A percentile compares a stretch with the other conserved stretches of the same genome.
Evolutionary conservation across 2,888 invertebrate species (phyloP).

Genomic region (Andrena praecox): DNA sequence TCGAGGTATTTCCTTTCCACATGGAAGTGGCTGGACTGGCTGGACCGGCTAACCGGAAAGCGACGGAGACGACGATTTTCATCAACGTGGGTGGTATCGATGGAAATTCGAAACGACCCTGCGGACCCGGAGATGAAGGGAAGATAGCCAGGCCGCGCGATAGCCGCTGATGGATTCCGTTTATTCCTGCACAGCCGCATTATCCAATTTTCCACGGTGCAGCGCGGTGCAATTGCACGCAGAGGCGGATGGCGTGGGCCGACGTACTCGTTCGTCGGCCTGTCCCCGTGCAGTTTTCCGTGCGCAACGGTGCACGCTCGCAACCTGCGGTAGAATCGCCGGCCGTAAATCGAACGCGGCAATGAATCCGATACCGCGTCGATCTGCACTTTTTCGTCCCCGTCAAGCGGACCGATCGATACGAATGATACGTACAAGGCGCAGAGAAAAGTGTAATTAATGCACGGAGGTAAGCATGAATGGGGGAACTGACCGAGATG

Average conservation of each 20-base stretch:
- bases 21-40: neutral
- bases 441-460: neutral
- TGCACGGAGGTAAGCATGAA: neutral
- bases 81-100: constrained; percentile 5
- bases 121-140: neutral
- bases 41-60: neutral
- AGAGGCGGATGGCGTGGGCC: constrained; percentile 80
- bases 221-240: constrained; percentile 70
- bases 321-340: constrained; percentile 30
- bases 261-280: constrained; percentile 36
- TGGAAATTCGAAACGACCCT: constrained; percentile 7
- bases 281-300: constrained; percentile 45
- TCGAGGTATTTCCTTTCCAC: neutral
- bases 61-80: neutral
- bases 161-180: constrained; percentile 28
- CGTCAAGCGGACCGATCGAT: neutral
- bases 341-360: constrained; percentile 26
- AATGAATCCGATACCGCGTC: constrained; percentile 29
- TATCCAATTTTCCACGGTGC: constrained; percentile 76
- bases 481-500: neutral
- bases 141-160: neutral
- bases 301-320: constrained; percentile 34
- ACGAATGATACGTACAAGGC: constrained; percentile 15
- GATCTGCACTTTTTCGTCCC: neutral
- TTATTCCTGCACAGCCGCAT: constrained; percentile 51